phyloP scores from a whole-genome alignment of 2,888 invertebrate genomes.

The Drosophila neonasuta region DNA sequence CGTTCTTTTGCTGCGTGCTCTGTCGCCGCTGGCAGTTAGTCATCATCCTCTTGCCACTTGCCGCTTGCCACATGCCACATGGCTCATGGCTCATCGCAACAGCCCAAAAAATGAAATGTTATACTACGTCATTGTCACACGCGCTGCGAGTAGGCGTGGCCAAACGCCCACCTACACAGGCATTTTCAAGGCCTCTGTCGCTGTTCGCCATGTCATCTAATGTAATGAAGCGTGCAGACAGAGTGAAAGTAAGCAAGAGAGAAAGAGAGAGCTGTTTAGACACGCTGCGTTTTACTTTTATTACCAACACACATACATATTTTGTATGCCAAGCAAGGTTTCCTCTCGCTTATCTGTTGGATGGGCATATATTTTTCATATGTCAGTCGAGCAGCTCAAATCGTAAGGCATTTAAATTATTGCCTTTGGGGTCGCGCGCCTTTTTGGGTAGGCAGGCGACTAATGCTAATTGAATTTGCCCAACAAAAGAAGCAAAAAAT shows the following conservation, averaged over 20 bases:
- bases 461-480: constrained; percentile 50
- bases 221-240: constrained; percentile 65
- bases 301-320: constrained; percentile 41
- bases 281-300: constrained; percentile 52
- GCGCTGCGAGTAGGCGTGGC: constrained; percentile 40
- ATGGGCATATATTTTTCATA: constrained; percentile 36
- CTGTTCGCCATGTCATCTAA: constrained; percentile 70
- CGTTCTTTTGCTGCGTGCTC: constrained; percentile 47
- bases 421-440: constrained; percentile 35
- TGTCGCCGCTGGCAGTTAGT: constrained; percentile 70
- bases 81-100: constrained; percentile 10
- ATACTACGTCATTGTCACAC: constrained; percentile 73
- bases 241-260: constrained; percentile 1
- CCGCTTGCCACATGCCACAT: constrained; percentile 26
- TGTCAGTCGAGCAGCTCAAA: constrained; percentile 51
- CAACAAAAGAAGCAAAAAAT: constrained; percentile 8
- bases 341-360: constrained; percentile 28
- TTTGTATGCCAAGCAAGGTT: constrained; percentile 53
- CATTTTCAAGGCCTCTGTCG: constrained; percentile 35
- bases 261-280: constrained; percentile 22
- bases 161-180: constrained; percentile 12
- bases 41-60: constrained; percentile 57
- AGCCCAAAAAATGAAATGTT: constrained; percentile 59
- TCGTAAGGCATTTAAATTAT: constrained; percentile 68
- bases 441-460: neutral